A percentile compares a stretch with the other conserved stretches of the same genome.
Conservation (phyloP, 2,797 vertebrate species). For the Cottoperca gobio region DNA sequence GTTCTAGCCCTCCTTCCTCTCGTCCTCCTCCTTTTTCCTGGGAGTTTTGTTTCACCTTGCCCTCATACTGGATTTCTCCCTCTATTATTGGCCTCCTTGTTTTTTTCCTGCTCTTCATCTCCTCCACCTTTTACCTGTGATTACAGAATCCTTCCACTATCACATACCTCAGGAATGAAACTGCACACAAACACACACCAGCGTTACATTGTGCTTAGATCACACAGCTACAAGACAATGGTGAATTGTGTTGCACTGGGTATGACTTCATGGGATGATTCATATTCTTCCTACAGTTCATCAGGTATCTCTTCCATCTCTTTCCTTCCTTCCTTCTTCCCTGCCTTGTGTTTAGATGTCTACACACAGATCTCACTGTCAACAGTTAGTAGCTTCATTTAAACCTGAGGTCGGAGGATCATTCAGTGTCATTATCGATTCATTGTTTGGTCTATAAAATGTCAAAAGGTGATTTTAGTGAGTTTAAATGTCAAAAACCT, state of each 20-base stretch:
- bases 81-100: not conserved
- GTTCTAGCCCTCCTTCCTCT: not conserved
- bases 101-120: not conserved
- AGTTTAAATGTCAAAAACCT: no score
- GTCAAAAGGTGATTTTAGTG: no score
- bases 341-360: not conserved
- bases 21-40: not conserved
- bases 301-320: slow-evolving; percentile 4
- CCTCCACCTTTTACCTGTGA: slow-evolving; percentile 31
- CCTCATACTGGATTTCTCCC: slow-evolving; percentile 15
- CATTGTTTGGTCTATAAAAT: no score
- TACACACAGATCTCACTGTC: no score
- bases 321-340: not conserved
- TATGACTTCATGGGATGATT: slow-evolving; percentile 32
- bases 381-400: not conserved
- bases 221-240: not conserved
- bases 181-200: not conserved
- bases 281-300: slow-evolving; percentile 18
- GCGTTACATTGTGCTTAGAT: not conserved
- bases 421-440: no score
- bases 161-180: slow-evolving; percentile 55
- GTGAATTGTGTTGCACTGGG: slow-evolving; percentile 5
- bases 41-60: slow-evolving; percentile 2
- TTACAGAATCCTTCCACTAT: slow-evolving; percentile 55
- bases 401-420: not conserved